phyloP scores from a whole-genome alignment of 2,888 invertebrate species.

The Anorthoa munda region DNA sequence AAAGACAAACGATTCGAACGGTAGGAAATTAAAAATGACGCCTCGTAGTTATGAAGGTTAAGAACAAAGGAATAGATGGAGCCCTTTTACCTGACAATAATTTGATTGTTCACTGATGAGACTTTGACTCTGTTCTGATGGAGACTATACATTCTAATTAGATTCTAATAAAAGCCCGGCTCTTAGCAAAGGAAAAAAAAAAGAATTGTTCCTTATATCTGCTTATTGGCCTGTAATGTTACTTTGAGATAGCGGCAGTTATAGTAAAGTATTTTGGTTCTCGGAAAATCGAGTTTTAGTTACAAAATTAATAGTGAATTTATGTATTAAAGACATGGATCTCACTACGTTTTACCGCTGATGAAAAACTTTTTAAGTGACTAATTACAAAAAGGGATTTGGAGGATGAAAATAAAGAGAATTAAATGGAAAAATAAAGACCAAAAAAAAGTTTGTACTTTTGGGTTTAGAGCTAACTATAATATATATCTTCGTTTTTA shows the following conservation, averaged over 20 bases:
- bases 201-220: constrained; percentile 3
- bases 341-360: not conserved
- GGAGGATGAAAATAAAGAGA: not conserved
- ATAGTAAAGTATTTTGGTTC: not conserved
- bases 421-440: not conserved
- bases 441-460: too few relatives aligned
- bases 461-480: not conserved
- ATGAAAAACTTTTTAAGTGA: not conserved
- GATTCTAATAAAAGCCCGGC: constrained; percentile 59
- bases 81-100: constrained; percentile 55
- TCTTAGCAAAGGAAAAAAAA: constrained; percentile 7
- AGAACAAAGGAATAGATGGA: constrained; percentile 48
- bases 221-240: constrained; percentile 23
- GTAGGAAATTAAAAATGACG: constrained; percentile 44
- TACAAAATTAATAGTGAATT: not conserved
- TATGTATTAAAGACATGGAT: not conserved
- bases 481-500: too few relatives aligned
- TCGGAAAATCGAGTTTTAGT: constrained; percentile 11
- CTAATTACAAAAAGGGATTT: not conserved
- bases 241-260: not conserved
- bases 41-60: constrained; percentile 11
- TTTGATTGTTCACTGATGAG: constrained; percentile 59
- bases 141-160: constrained; percentile 65
- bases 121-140: constrained; percentile 47
- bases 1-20: not conserved